Evolutionary conservation across 23 tunicate species (phyloP).

Genomic region (Trididemnum miniatum): DNA sequence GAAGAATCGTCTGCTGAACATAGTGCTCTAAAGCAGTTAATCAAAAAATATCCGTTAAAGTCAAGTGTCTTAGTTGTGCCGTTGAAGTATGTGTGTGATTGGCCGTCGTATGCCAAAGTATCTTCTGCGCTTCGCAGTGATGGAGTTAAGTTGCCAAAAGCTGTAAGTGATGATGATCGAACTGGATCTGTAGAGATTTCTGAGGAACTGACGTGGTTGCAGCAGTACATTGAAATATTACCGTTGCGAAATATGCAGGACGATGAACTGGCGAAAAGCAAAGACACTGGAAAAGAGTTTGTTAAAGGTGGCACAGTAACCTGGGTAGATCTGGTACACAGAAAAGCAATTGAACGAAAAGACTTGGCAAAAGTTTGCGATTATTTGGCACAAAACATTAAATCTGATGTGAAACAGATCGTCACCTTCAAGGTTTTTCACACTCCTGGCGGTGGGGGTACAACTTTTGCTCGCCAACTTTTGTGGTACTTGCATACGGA

Average conservation of each 20-base stretch:
- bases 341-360: constrained; percentile 37
- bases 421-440: constrained; percentile 40
- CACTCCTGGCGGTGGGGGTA: constrained; percentile 76
- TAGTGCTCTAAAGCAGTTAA: neutral
- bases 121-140: neutral
- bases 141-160: neutral
- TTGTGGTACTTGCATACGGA: constrained; percentile 53
- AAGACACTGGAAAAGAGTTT: constrained; percentile 50
- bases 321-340: constrained; percentile 40
- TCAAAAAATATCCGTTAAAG: neutral
- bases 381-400: neutral
- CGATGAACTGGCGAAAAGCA: neutral
- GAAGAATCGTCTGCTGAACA: neutral
- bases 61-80: neutral
- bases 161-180: neutral
- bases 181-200: constrained; percentile 1
- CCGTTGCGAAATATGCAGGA: neutral
- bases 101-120: neutral
- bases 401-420: constrained; percentile 27
- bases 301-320: constrained; percentile 41
- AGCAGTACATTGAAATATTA: constrained; percentile 27
- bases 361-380: neutral
- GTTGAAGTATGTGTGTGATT: neutral
- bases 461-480: constrained; percentile 61
- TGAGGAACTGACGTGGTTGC: constrained; percentile 22